These are phyloP conservation scores for Heliconius nattereri DNA, from an alignment of 1,140 invertebrate species.

Conservation along the genomic window DNA sequence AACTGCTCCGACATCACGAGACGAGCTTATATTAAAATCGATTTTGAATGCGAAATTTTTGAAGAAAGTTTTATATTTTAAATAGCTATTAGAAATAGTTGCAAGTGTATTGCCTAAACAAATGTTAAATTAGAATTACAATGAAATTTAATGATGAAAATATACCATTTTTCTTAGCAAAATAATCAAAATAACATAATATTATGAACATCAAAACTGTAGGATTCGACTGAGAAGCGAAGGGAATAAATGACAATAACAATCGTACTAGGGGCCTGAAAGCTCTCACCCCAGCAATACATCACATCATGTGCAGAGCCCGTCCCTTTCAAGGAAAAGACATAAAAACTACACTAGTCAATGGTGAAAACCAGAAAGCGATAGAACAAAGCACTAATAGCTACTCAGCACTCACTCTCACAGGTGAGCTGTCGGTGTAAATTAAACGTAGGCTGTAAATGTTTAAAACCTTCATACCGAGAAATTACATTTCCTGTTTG, in stretches of 20 bases:
- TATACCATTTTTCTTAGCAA: not conserved
- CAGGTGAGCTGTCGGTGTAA: conserved; percentile 11
- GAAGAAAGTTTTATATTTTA: not conserved
- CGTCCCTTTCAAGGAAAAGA: conserved; percentile 31
- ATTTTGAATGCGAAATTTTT: conserved; percentile 31
- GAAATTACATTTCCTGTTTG: conserved; percentile 10
- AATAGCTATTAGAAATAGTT: not conserved
- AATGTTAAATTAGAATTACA: not conserved
- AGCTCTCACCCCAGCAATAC: conserved; percentile 52
- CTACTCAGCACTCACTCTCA: conserved; percentile 1
- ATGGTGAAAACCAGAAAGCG: conserved; percentile 21
- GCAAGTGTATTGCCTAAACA: no score
- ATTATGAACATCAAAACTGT: not conserved
- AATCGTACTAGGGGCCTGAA: conserved; percentile 44
- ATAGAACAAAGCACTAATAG: conserved; percentile 19
- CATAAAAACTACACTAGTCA: conserved; percentile 30
- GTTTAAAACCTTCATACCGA: conserved; percentile 1
- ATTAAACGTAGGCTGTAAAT: conserved; percentile 1
- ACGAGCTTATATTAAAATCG: conserved; percentile 48
- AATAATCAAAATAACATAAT: conserved; percentile 4
- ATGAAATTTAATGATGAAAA: not conserved
- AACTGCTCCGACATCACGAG: conserved; percentile 43
- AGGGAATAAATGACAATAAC: conserved; percentile 54
- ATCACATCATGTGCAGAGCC: conserved; percentile 52
- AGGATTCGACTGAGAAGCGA: conserved; percentile 37